Base-by-base conservation (phyloP, 1,140 invertebrate genomes). In the Musca domestica region DNA sequence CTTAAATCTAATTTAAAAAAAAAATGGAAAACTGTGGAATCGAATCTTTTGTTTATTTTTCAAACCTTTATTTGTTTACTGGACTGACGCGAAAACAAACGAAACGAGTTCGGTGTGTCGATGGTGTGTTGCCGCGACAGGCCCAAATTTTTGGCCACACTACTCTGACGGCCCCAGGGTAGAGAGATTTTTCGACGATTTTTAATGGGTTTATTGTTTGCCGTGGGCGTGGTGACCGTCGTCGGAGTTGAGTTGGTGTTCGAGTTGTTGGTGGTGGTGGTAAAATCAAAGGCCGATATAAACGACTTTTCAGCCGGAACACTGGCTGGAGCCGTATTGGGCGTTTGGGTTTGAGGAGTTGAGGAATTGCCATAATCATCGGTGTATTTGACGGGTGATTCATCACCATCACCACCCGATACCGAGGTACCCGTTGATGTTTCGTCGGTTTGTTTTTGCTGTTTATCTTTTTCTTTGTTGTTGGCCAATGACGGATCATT, bases 91-190 rank as follows among this genome's bases (percentile, higher is more conserved):
- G 79, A 79, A 71, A 81, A 81, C 66, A 81, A 74, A 10, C 80
- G 89, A 84, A 92, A 92, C 48, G 91, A 92, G 76, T 90, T 87
- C 71, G 92, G 92, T 69, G 92, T 92, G 84, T 95, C 93, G 84
- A 95, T 94, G 81, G 93, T 95, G 76, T 94, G 92, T 81, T 95
- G 92, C 20, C 92, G 87, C 46, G 91, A 87, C 25, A 94, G 86
- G 46, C 85, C 84, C 67, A 88, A 87, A 76, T 92, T 90, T 71
- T 88, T 85, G 74, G 86, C 85, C 68, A 91, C 87, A 30, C 91
- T 93, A 67, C 86, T 87, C 82, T 93, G 91, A 54, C 91, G 86
- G 82, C 94, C 94, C 93, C 93, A 95, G 51, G 92, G 93, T 74
- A 95, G 83, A 49, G 92, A 94, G 72, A 95, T 94, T 83, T 94